Percentiles rank a stretch among this genome's conserved stretches.
These are phyloP conservation scores for Prunella strophiata DNA, from an alignment of 2,797 vertebrate species.

Conservation along the genomic window DNA sequence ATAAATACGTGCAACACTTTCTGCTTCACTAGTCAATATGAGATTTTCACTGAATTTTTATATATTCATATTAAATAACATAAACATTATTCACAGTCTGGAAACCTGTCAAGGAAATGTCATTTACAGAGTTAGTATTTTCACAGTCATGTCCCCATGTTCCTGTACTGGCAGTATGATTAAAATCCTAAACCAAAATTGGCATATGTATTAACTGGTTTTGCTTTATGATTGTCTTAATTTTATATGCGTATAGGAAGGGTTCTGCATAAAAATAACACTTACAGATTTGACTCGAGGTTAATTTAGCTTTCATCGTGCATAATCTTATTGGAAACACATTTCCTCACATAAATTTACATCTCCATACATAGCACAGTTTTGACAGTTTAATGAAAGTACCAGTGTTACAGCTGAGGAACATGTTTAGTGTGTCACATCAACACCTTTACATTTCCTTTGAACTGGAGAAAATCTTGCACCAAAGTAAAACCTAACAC, in stretches of 20 bases:
- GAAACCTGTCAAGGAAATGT: background rate
- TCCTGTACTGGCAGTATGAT: background rate
- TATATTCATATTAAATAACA: background rate
- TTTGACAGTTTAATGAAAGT: slow-evolving; percentile 58
- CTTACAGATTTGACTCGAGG: slow-evolving; percentile 11
- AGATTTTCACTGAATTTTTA: background rate
- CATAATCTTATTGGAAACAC: slow-evolving; percentile 31
- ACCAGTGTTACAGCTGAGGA: background rate
- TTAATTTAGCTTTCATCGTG: slow-evolving; percentile 47
- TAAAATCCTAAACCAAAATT: background rate
- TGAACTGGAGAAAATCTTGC: slow-evolving; percentile 44
- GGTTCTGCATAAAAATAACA: background rate
- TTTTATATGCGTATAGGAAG: background rate
- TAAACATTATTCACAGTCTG: background rate
- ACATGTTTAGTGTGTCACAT: slow-evolving; percentile 25
- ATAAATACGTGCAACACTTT: background rate
- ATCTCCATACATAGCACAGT: background rate
- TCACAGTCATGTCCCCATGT: background rate
- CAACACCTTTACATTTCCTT: slow-evolving; percentile 44
- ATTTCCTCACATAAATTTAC: slow-evolving; percentile 29
- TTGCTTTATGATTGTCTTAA: background rate
- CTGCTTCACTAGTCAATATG: background rate
- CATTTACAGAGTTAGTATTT: background rate
- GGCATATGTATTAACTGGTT: background rate
- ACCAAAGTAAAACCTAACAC: slow-evolving; percentile 4